Evolutionary conservation across 2,888 invertebrate genomes (phyloP).

Genomic region (Agrotis clavis): DNA sequence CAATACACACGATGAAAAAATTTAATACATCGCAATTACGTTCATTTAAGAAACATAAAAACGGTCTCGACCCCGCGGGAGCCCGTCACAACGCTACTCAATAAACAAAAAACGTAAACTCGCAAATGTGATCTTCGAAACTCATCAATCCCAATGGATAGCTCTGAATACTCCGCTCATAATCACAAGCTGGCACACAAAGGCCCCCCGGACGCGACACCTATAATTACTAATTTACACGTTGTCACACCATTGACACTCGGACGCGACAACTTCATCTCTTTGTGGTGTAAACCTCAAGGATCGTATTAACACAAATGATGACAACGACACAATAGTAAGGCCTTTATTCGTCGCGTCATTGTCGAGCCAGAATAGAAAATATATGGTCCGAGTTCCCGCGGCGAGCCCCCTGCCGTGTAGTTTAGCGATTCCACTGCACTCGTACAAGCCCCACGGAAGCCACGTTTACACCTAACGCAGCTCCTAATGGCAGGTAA

Average conservation of each 20-base stretch:
- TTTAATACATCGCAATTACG: constrained; percentile 88
- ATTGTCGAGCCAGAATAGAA: constrained; percentile 88
- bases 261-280: constrained; percentile 86
- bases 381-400: constrained; percentile 86
- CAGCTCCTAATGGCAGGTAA: constrained; percentile 90
- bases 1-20: constrained; percentile 82
- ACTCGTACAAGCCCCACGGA: constrained; percentile 82
- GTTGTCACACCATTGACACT: constrained; percentile 88
- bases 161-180: constrained; percentile 65
- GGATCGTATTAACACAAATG: constrained; percentile 90
- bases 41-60: constrained; percentile 86
- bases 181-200: constrained; percentile 82
- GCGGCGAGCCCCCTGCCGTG: constrained; percentile 84
- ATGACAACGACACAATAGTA: constrained; percentile 88
- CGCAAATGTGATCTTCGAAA: constrained; percentile 78
- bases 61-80: constrained; percentile 80
- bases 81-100: constrained; percentile 77
- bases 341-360: constrained; percentile 82
- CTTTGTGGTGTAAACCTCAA: constrained; percentile 90
- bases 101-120: constrained; percentile 72
- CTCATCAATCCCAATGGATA: constrained; percentile 80
- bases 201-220: constrained; percentile 85
- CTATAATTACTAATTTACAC: constrained; percentile 89
- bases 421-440: constrained; percentile 81
- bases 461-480: constrained; percentile 90